Evolutionary conservation across 2,888 invertebrate species (phyloP).

Genomic region (Limenitis camilla): DNA sequence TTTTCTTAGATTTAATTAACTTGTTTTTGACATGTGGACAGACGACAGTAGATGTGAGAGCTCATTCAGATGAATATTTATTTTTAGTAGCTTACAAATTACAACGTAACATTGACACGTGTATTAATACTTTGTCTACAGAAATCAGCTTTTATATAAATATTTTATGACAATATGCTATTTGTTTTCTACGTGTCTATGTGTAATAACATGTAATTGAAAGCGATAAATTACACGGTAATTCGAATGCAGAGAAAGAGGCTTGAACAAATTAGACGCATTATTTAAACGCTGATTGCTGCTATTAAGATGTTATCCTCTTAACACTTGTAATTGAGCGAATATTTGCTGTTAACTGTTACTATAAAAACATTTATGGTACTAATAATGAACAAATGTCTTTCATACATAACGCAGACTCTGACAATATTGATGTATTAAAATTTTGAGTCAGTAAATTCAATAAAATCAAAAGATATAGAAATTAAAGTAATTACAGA

Average conservation of each 20-base stretch:
- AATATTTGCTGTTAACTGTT: background rate
- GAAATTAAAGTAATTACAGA: too few relatives aligned
- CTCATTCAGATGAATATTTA: background rate
- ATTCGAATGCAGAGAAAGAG: background rate
- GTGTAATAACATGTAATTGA: background rate
- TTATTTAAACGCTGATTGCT: background rate
- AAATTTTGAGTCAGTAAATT: too few relatives aligned
- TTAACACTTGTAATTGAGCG: background rate
- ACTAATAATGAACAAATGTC: background rate
- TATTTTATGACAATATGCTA: too few relatives aligned
- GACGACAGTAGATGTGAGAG: background rate
- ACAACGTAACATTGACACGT: conserved; percentile 1
- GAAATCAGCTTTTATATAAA: too few relatives aligned
- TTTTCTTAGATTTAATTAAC: background rate
- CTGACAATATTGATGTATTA: too few relatives aligned
- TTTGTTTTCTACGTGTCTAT: too few relatives aligned
- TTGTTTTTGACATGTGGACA: background rate
- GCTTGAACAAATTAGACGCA: background rate
- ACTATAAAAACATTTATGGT: too few relatives aligned
- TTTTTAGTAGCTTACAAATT: background rate
- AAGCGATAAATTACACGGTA: background rate
- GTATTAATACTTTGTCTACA: background rate
- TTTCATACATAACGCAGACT: background rate
- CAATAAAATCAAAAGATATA: too few relatives aligned
- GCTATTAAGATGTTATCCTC: background rate